phyloP scores from a whole-genome alignment of 2,113 vertebrate species.

The Phrynosoma platyrhinos region DNA sequence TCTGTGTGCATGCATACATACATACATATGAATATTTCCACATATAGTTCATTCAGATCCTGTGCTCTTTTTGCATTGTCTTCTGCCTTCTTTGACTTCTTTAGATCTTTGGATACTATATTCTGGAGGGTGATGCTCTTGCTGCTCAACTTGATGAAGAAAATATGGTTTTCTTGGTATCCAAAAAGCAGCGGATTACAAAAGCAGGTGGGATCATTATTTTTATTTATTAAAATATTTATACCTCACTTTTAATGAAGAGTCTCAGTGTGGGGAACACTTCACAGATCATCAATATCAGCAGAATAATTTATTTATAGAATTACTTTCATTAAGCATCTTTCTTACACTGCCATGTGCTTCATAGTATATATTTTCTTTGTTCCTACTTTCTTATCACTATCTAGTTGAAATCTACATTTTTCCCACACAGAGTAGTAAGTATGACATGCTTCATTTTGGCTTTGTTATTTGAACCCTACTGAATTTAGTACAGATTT shows the following conservation, averaged over 20 bases:
- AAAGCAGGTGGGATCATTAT: constrained; percentile 72
- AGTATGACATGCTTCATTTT: not conserved
- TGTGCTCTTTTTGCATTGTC: constrained; percentile 5
- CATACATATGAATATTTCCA: not conserved
- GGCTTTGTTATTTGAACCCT: not conserved
- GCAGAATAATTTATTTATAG: not conserved
- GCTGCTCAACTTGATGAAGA: constrained; percentile 66
- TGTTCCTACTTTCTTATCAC: not conserved
- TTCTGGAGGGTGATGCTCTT: constrained; percentile 29
- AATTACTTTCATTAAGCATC: not conserved
- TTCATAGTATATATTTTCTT: not conserved
- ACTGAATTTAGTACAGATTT: not conserved
- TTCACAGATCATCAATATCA: constrained; percentile 23
- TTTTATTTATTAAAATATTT: not conserved
- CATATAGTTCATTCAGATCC: not conserved
- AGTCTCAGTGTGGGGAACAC: too few species aligned
- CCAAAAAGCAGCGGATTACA: constrained; percentile 72
- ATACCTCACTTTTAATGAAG: too few species aligned
- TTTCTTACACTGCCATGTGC: not conserved
- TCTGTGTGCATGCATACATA: too few species aligned
- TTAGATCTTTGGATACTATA: constrained; percentile 80
- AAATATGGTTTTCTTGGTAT: constrained; percentile 70
- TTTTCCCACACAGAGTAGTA: not conserved
- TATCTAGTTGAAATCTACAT: not conserved
- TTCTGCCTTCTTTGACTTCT: not conserved